These are phyloP conservation scores for Clarias pachynema DNA, from an alignment of 2,797 vertebrate genomes.

Conservation along the genomic window DNA sequence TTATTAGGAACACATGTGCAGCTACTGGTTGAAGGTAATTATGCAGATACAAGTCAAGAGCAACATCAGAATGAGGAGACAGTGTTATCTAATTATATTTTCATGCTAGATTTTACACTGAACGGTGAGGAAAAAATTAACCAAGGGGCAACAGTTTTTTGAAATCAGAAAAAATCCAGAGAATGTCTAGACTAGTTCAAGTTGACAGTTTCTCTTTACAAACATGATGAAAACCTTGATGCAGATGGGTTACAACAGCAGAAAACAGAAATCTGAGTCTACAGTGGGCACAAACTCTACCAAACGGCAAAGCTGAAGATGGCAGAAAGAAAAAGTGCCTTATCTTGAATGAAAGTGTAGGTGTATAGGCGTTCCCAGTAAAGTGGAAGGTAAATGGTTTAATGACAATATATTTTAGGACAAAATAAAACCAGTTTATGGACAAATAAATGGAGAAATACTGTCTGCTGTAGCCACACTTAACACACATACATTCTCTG, in stretches of 20 bases:
- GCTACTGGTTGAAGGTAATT: no score
- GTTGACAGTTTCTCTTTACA: neutral
- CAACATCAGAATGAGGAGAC: neutral
- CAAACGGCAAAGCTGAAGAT: neutral
- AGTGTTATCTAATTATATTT: neutral
- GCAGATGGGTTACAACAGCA: neutral
- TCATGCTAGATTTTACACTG: neutral
- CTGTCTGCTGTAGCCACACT: neutral
- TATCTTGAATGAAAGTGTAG: neutral
- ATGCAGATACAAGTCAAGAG: neutral
- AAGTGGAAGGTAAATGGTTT: neutral
- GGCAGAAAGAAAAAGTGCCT: neutral
- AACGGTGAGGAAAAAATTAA: neutral
- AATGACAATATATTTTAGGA: neutral
- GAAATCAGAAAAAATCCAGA: neutral
- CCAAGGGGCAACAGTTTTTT: neutral
- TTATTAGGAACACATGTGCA: constrained; percentile 4
- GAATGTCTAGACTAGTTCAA: neutral
- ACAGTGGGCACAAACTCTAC: neutral
- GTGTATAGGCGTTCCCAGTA: neutral
- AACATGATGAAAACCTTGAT: neutral
- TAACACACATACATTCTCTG: neutral
- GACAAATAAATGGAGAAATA: neutral
- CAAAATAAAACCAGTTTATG: neutral
- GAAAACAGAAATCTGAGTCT: neutral